Base-by-base conservation (phyloP, 2,113 vertebrate genomes). In the Pachyramphus minor region DNA sequence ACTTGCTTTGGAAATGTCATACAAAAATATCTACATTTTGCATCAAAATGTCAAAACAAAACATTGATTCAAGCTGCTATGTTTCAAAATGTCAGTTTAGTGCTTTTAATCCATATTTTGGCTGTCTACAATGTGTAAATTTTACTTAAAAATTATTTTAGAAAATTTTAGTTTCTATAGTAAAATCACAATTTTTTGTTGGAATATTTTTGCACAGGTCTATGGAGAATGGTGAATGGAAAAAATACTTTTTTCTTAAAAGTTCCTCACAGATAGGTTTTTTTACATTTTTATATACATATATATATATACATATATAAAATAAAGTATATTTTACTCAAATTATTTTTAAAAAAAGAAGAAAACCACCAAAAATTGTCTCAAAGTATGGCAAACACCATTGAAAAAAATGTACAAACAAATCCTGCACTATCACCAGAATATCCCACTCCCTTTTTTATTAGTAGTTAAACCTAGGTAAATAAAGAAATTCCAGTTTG, bases 41-140 rank as follows among this genome's bases (percentile, higher is more conserved):
- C 84, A 84, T 94, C 58, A 95, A 96, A 96, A 91, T 96, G 95
- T 97, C 96, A 97, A 95, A 97, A 96, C 93, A 97, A 95, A 95
- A 84, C 66, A 91, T 84, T 89, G 89, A 96, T 96, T 95, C 96
- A 96, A 90, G 87, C 87, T 87, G 84, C 68, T 95, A 76, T 73
- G 58, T 82, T 94, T 95, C 95, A 93, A 95, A 95, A 91, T 93
- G 93, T 87, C 94, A 92, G 0, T 81, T 92, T 96, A 37, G 24
- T 67, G 72, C n/a, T 89, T 90, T 93, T 90, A 60, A 88, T 93
- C 80, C 77, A 53, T 68, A 89, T 94, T 95, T 94, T 19, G 18
- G 49, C 69, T 94, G 73, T 60, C 79, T 68, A 17, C 27, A 18
- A 63, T 49, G 56, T 53, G 62, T 55, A 92, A 94, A 82, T 90